Percentiles rank a stretch among this genome's conserved stretches.
These are phyloP conservation scores for Anguilla marmorata DNA, from an alignment of 2,797 vertebrate species.

Conservation along the genomic window DNA sequence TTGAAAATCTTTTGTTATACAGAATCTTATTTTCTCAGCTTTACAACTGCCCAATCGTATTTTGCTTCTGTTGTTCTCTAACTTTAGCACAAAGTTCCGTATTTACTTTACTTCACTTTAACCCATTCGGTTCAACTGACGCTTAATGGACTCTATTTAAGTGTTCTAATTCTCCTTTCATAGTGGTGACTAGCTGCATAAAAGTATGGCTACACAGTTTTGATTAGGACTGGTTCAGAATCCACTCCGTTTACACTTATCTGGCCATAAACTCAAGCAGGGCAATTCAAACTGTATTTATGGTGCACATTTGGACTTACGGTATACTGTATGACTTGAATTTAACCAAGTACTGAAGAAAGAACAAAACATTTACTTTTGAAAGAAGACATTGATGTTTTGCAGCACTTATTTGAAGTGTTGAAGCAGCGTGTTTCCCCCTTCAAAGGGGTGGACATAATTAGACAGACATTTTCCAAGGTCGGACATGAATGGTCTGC, in stretches of 20 bases:
- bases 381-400: conserved; percentile 15
- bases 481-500: conserved; percentile 28
- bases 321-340: neutral
- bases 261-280: neutral
- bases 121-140: neutral
- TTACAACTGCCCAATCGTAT: neutral
- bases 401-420: neutral
- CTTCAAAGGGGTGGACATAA: conserved; percentile 28
- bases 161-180: no score
- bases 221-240: neutral
- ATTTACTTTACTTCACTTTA: neutral
- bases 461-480: conserved; percentile 34
- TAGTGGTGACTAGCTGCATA: neutral
- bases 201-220: neutral
- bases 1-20: neutral
- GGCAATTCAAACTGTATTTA: neutral
- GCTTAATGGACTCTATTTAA: neutral
- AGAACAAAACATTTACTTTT: conserved; percentile 21
- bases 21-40: neutral
- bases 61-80: neutral
- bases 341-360: conserved; percentile 23
- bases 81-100: neutral
- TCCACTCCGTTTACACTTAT: neutral
- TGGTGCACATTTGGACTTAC: neutral
- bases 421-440: neutral